A percentile compares a stretch with the other conserved stretches of the same genome.
Conservation (phyloP, 2,113 vertebrate genomes). For the Apteryx mantelli region DNA sequence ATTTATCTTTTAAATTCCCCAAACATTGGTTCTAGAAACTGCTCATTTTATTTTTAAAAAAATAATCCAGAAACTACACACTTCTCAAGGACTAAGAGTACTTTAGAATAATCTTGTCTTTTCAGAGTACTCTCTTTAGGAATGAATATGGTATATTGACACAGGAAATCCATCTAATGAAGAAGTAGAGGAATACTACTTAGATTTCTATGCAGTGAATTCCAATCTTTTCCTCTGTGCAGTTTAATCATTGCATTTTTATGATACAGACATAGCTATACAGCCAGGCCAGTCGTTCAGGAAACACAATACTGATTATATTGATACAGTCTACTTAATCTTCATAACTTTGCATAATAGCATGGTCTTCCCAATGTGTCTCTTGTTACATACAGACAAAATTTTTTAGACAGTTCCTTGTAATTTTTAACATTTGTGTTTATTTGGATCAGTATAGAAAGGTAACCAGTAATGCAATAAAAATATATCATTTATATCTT, state of each 20-base stretch:
- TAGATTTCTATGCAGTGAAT: slow-evolving; percentile 48
- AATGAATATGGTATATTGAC: slow-evolving; percentile 53
- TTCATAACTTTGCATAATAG: slow-evolving; percentile 56
- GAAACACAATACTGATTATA: slow-evolving; percentile 62
- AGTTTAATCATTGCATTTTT: slow-evolving; percentile 66
- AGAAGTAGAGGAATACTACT: slow-evolving; percentile 60
- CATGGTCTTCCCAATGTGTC: slow-evolving; percentile 46
- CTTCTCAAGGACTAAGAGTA: slow-evolving; percentile 18
- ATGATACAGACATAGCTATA: slow-evolving; percentile 32
- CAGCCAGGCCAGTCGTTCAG: neutral
- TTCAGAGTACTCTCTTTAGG: slow-evolving; percentile 56
- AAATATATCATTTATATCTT: slow-evolving; percentile 71
- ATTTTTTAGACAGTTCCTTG: slow-evolving; percentile 36
- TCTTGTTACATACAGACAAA: slow-evolving; percentile 37
- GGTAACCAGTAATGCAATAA: slow-evolving; percentile 68
- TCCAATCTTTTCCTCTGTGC: slow-evolving; percentile 52
- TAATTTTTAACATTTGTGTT: slow-evolving; percentile 59
- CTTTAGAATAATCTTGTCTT: slow-evolving; percentile 58
- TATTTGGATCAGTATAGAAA: slow-evolving; percentile 63
- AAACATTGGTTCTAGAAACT: neutral
- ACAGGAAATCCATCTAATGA: slow-evolving; percentile 66
- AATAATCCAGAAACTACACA: neutral
- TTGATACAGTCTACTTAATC: slow-evolving; percentile 55
- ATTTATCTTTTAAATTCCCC: slow-evolving; percentile 13
- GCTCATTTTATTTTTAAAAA: neutral